Percentiles rank a stretch among this genome's conserved stretches.
Evolutionary conservation across 2,888 invertebrate genomes (phyloP).

Genomic region (Anorthoa munda): DNA sequence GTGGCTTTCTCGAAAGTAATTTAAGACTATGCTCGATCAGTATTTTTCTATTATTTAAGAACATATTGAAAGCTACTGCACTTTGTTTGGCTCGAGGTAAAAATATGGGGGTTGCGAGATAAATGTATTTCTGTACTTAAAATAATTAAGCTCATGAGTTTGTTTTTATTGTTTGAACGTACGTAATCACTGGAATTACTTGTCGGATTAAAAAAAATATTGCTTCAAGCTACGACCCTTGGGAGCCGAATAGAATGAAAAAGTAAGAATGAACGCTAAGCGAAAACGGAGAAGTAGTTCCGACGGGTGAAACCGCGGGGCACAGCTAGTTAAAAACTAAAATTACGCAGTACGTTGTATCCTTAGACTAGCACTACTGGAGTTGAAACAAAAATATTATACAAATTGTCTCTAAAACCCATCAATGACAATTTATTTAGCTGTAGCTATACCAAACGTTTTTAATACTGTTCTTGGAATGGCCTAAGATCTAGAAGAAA

Average conservation of each 20-base stretch:
- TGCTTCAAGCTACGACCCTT: background rate
- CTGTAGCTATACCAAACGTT: no score
- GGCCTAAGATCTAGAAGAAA: no score
- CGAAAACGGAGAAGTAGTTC: background rate
- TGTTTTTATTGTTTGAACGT: background rate
- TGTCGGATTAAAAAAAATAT: background rate
- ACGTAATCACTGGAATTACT: no score
- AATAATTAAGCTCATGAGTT: background rate
- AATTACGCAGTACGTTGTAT: no score
- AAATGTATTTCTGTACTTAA: background rate
- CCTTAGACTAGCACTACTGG: background rate
- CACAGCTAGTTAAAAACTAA: background rate
- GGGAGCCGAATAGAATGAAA: no score
- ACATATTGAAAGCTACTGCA: slow-evolving; percentile 14
- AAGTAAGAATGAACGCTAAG: no score
- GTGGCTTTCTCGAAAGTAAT: slow-evolving; percentile 20
- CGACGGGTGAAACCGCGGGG: background rate
- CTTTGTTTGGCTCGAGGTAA: slow-evolving; percentile 12
- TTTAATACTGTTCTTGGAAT: no score
- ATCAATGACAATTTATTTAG: background rate
- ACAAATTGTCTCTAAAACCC: background rate
- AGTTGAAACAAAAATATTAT: background rate
- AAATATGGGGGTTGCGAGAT: background rate
- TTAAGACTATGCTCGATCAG: slow-evolving; percentile 6
- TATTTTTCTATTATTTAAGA: slow-evolving; percentile 23